Conservation (phyloP, 2,888 invertebrate species). For the Rosalia funebris region DNA sequence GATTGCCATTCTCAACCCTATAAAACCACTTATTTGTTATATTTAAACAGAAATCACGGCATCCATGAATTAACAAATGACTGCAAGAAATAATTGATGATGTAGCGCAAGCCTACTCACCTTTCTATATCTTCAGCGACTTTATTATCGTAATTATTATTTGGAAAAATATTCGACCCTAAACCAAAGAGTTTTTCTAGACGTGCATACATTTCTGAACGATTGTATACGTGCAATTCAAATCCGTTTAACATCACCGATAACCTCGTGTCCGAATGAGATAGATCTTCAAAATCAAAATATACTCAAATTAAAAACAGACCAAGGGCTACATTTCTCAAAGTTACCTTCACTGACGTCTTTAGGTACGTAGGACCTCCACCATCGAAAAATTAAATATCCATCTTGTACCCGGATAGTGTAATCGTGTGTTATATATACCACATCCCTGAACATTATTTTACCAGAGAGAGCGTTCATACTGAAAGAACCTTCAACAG, state of each 20-base stretch:
- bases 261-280: constrained; percentile 92
- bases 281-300: constrained; percentile 78
- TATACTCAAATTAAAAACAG: constrained; percentile 1
- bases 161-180: constrained; percentile 79
- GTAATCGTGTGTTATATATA: constrained; percentile 93
- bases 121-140: constrained; percentile 49
- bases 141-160: constrained; percentile 54
- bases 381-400: constrained; percentile 97
- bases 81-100: too few relatives aligned
- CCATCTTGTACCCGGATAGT: constrained; percentile 94
- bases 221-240: constrained; percentile 94
- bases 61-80: too few relatives aligned
- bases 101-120: too few relatives aligned
- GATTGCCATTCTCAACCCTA: constrained; percentile 48
- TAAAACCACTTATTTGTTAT: too few relatives aligned
- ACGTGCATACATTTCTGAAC: constrained; percentile 85
- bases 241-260: constrained; percentile 93
- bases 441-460: constrained; percentile 97
- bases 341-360: constrained; percentile 89
- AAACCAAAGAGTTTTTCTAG: constrained; percentile 90
- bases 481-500: constrained; percentile 84
- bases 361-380: constrained; percentile 94
- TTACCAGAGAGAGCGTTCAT: constrained; percentile 96
- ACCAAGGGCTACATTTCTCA: constrained; percentile 18
- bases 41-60: too few relatives aligned